Conservation (phyloP, 2,113 vertebrate species). For the Coryphaenoides rupestris region DNA sequence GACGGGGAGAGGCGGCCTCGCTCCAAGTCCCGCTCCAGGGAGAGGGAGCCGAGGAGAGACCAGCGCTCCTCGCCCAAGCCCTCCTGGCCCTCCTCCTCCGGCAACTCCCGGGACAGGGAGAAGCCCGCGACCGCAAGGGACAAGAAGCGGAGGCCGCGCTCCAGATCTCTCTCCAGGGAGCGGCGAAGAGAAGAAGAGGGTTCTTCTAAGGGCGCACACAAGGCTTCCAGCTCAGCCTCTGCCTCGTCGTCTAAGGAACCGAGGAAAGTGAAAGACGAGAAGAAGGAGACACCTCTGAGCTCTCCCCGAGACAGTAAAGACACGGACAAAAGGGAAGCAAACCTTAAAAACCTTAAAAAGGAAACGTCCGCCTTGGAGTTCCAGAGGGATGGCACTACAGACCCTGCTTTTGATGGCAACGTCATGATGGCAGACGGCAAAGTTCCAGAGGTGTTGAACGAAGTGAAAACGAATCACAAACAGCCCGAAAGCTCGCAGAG, state of each 20-base stretch:
- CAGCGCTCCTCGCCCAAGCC: conserved; percentile 44
- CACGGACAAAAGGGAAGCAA: conserved; percentile 10
- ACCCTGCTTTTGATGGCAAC: conserved; percentile 10
- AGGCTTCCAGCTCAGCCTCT: conserved; percentile 15
- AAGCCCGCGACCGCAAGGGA: conserved; percentile 70
- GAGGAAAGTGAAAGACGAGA: conserved; percentile 31
- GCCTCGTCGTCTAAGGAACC: conserved; percentile 31
- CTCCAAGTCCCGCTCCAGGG: conserved; percentile 65
- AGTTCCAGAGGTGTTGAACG: conserved; percentile 28
- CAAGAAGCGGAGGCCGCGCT: conserved; percentile 46
- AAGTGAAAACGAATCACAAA: conserved; percentile 57
- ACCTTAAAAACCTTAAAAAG: conserved; percentile 39
- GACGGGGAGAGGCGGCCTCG: conserved; percentile 65
- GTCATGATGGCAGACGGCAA: conserved; percentile 9
- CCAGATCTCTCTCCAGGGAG: conserved; percentile 77
- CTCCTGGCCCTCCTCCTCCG: no score
- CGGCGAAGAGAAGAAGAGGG: conserved; percentile 54
- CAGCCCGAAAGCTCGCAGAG: conserved; percentile 25
- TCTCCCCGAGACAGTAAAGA: conserved; percentile 23
- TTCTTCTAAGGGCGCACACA: conserved; percentile 40
- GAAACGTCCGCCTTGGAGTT: conserved; percentile 20
- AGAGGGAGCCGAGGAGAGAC: conserved; percentile 74
- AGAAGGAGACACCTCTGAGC: conserved; percentile 29
- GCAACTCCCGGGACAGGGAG: conserved; percentile 52
- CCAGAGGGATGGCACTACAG: conserved; percentile 15